Conservation (phyloP, 2,888 invertebrate genomes). For the Philaethria dido region DNA sequence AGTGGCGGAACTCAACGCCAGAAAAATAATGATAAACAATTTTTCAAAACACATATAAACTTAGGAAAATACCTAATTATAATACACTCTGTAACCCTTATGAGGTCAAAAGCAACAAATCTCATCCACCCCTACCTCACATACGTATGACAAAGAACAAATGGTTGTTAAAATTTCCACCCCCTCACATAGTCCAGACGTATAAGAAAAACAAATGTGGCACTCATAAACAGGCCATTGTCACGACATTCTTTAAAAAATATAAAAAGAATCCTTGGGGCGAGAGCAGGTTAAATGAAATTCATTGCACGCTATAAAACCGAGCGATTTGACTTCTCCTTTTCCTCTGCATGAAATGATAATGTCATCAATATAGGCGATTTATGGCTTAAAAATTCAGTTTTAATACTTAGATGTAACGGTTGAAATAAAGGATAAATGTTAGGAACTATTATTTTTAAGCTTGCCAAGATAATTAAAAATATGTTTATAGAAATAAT, state of each 20-base stretch:
- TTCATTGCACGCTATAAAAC: slow-evolving; percentile 54
- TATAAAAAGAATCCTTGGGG: slow-evolving; percentile 46
- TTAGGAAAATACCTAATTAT: background rate
- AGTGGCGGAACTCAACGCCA: too few species aligned
- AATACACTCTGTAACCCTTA: background rate
- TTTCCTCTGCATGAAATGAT: slow-evolving; percentile 32
- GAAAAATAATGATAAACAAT: background rate
- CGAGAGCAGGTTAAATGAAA: slow-evolving; percentile 57
- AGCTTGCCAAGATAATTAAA: background rate
- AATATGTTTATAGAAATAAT: background rate
- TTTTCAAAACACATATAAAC: background rate
- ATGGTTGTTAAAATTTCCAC: background rate
- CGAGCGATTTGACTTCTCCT: slow-evolving; percentile 36
- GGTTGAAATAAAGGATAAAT: background rate
- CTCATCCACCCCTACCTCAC: background rate
- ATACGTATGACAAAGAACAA: background rate
- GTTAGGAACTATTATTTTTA: background rate
- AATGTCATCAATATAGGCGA: slow-evolving; percentile 24
- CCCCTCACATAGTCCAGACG: slow-evolving; percentile 13
- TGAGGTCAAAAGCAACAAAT: background rate
- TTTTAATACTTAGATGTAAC: background rate
- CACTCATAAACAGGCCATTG: slow-evolving; percentile 50
- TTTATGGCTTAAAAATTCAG: slow-evolving; percentile 8
- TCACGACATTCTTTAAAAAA: slow-evolving; percentile 49
- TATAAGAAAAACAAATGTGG: slow-evolving; percentile 46